Conservation (phyloP, 2,888 invertebrate species). For the Trachelus tabidus region DNA sequence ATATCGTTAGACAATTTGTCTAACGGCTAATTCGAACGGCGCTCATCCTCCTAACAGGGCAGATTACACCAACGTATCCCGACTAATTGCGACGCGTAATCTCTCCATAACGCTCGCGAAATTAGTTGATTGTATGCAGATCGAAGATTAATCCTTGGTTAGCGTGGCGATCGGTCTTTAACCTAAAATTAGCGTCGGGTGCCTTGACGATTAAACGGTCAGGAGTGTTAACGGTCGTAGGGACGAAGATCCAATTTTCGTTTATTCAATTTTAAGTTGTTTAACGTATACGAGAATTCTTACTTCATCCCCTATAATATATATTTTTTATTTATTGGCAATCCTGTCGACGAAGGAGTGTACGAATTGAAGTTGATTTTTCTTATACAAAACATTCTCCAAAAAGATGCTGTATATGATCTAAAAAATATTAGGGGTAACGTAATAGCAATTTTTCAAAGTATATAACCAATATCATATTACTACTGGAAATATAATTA, state of each 20-base stretch:
- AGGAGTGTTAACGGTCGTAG: background rate
- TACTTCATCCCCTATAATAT: background rate
- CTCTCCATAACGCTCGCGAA: conserved; percentile 27
- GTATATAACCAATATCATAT: background rate
- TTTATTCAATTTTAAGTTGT: background rate
- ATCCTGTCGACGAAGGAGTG: background rate
- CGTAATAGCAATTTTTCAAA: background rate
- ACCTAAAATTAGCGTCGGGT: background rate
- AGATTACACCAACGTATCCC: conserved; percentile 35
- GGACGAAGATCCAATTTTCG: background rate
- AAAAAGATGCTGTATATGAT: background rate
- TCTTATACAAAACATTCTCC: too few relatives aligned
- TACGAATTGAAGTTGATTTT: too few relatives aligned
- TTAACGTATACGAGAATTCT: background rate
- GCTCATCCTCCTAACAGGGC: conserved; percentile 38
- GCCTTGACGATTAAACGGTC: background rate
- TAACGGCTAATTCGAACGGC: conserved; percentile 27
- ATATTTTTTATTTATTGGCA: background rate
- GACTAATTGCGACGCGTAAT: conserved; percentile 41
- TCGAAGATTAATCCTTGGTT: conserved; percentile 35
- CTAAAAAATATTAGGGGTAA: background rate
- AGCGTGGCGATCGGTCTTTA: conserved; percentile 18
- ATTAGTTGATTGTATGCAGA: conserved; percentile 36
- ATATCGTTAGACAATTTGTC: conserved; percentile 40
- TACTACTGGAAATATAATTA: background rate